Conservation (phyloP, 2,888 invertebrate species). For the Oasisia sp. region DNA sequence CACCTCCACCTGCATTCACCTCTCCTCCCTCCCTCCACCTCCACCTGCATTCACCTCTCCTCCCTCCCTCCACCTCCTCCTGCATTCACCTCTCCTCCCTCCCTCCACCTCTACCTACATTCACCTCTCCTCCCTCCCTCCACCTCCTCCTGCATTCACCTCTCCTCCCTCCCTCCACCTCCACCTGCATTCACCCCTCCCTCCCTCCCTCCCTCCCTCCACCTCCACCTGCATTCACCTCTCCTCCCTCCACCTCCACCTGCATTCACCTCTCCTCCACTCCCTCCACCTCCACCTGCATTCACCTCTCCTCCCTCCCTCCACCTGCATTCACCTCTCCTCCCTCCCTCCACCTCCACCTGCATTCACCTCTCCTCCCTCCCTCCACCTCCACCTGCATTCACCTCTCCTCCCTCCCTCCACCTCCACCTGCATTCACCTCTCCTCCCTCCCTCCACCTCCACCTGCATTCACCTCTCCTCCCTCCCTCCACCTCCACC, state of each 20-base stretch:
- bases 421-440: neutral
- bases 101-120: neutral
- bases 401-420: neutral
- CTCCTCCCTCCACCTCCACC: neutral
- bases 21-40: neutral
- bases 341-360: neutral
- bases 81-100: no score
- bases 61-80: neutral
- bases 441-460: neutral
- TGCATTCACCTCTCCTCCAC: neutral
- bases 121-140: neutral
- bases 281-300: neutral
- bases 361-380: no score
- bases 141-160: neutral
- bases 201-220: no score
- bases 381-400: neutral
- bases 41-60: neutral
- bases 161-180: neutral
- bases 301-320: neutral
- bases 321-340: neutral
- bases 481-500: neutral
- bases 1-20: neutral
- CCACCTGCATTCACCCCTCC: neutral
- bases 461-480: neutral
- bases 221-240: neutral